These are phyloP conservation scores for Poeciliopsis turneri DNA, from an alignment of 2,797 vertebrate genomes.

Conservation along the genomic window DNA sequence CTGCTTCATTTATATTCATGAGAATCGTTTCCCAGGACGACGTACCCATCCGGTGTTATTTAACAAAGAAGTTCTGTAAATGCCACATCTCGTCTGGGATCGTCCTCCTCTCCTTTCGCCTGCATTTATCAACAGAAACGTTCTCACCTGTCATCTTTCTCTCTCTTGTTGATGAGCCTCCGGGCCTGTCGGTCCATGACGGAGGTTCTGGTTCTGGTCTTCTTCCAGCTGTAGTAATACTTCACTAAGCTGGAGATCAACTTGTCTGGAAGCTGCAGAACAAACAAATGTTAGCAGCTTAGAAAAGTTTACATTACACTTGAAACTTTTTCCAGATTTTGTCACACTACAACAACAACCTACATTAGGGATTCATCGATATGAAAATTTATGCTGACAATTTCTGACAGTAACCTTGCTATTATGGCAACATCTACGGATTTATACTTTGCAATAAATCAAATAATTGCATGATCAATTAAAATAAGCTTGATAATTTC, in stretches of 20 bases:
- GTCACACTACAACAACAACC: not conserved
- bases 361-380: not conserved
- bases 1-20: constrained; percentile 38
- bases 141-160: constrained; percentile 87
- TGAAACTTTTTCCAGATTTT: not conserved
- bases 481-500: too few species aligned
- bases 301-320: not conserved
- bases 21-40: constrained; percentile 14
- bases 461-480: too few species aligned
- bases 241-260: constrained; percentile 91
- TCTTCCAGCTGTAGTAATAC: constrained; percentile 96
- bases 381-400: too few species aligned
- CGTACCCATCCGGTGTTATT: constrained; percentile 19
- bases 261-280: constrained; percentile 88
- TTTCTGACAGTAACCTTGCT: too few species aligned
- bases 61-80: constrained; percentile 26
- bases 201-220: constrained; percentile 90
- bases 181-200: constrained; percentile 95
- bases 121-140: not conserved
- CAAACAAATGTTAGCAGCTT: accelerated
- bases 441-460: too few species aligned
- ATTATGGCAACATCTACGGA: too few species aligned
- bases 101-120: too few species aligned
- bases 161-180: constrained; percentile 86
- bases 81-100: constrained; percentile 33